A percentile compares a stretch with the other conserved stretches of the same genome.
Conservation (phyloP, 2,797 vertebrate species). For the Lagocephalus sceleratus region DNA sequence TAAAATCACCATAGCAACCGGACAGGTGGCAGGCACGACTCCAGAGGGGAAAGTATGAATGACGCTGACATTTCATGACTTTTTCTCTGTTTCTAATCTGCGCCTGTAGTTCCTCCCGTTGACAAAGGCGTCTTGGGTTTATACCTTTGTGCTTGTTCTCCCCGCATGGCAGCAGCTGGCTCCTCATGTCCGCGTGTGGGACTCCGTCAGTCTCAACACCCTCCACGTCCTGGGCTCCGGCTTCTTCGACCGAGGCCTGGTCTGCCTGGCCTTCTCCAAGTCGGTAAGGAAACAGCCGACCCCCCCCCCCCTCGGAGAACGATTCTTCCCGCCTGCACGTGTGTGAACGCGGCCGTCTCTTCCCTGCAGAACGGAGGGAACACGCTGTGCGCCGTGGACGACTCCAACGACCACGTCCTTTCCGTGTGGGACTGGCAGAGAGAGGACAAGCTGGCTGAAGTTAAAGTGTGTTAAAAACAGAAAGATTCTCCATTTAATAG, state of each 20-base stretch:
- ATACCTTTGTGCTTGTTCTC: too few species aligned
- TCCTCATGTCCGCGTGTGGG: slow-evolving; percentile 96
- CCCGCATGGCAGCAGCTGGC: slow-evolving; percentile 81
- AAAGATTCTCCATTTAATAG: background rate
- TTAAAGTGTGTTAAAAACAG: slow-evolving; percentile 71
- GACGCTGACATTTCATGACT: slow-evolving; percentile 15
- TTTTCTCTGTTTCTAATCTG: background rate
- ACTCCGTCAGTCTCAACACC: slow-evolving; percentile 94
- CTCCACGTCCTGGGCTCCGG: slow-evolving; percentile 91
- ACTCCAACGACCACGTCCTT: slow-evolving; percentile 95
- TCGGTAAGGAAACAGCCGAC: slow-evolving; percentile 79
- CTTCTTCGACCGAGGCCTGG: slow-evolving; percentile 92
- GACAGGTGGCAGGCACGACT: slow-evolving; percentile 95
- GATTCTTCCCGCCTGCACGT: background rate
- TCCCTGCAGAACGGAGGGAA: slow-evolving; percentile 88
- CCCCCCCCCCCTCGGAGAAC: background rate
- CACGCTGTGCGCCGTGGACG: slow-evolving; percentile 89
- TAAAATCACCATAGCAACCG: slow-evolving; percentile 98
- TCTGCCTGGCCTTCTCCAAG: slow-evolving; percentile 96
- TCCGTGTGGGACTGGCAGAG: slow-evolving; percentile 99
- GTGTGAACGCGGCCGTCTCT: background rate
- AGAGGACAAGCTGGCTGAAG: slow-evolving; percentile 89
- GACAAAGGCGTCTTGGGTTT: too few species aligned
- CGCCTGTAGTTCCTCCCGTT: too few species aligned
- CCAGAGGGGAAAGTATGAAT: slow-evolving; percentile 90